Evolutionary conservation across 2,113 vertebrate genomes (phyloP), one percentile per base, ranked within the genome.

Genomic region (Synchiropus splendidus): DNA sequence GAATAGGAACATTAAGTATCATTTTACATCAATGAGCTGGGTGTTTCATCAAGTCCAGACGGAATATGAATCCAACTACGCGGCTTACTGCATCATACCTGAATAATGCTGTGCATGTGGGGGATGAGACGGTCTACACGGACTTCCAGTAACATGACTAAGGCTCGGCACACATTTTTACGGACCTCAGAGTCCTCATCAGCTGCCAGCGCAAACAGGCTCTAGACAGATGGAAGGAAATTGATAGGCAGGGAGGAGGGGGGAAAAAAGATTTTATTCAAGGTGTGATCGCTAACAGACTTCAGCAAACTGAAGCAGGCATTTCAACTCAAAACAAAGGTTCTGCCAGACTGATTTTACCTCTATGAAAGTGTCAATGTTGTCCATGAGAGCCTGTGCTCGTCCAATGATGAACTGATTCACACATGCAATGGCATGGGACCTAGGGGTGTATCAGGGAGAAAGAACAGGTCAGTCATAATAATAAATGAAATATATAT

Each of bases 101-200:
- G 90, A 56, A 97, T 91, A 62, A 95, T 94, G 77, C 91, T 97
- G 77, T 94, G 91, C 91, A 95, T 94, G 74, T 97, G 93, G 0
- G 92, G 93, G 51, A 94, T 92, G 6, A 95, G 89, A 10, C 92
- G 84, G 68, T 97, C 93, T 0, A 95, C 90, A 4, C 93, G 87
- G 52, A 95, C 93, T 77, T 97, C 93, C 62, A 97, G 75, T 42
- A 95, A 76, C 93, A 95, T 97, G 49, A 97, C 92, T 58, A 95
- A 67, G 0, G 92, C 93, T 0, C 93, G 68, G 61, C 92, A 97
- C 36, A 97, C 92, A 0, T 97, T 97, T 79, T 95, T 95, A 16
- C 92, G 72, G 54, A 97, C 92, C 68, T 97, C 92, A 0, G 88
- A 89, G 71, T 95, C 92, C 61, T 70, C 67, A 31, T 78, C 75